These are phyloP conservation scores for Oligia fasciuncula DNA, from an alignment of 2,888 invertebrate genomes.

Conservation along the genomic window DNA sequence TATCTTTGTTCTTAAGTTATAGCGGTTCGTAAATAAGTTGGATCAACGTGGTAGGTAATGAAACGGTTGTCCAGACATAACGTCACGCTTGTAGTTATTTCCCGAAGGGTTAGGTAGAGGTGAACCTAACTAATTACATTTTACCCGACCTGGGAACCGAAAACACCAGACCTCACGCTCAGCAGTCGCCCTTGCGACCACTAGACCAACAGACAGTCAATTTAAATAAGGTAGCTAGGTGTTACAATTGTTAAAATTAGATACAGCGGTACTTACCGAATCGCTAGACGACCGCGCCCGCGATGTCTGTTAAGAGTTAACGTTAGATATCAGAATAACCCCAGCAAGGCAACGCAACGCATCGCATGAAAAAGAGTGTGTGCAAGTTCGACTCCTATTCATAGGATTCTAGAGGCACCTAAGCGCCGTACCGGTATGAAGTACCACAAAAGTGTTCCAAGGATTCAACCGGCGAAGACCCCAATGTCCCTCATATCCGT, in stretches of 20 bases:
- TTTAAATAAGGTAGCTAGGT: background rate
- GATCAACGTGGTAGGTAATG: background rate
- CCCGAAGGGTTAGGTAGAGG: background rate
- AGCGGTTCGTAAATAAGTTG: background rate
- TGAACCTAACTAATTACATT: background rate
- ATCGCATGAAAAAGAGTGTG: background rate
- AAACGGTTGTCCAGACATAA: background rate
- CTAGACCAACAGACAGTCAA: background rate
- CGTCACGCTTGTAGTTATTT: background rate
- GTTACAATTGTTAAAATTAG: background rate
- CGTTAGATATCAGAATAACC: background rate
- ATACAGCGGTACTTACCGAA: background rate
- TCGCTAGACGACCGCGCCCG: background rate
- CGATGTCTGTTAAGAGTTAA: background rate
- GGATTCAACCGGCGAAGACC: background rate
- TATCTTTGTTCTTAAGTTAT: slow-evolving; percentile 11
- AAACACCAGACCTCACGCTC: background rate
- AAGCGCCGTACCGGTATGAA: background rate
- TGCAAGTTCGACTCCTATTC: background rate
- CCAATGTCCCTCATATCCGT: background rate
- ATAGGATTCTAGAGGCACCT: background rate
- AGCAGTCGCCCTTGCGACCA: background rate
- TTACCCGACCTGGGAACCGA: background rate
- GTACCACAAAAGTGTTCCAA: background rate
- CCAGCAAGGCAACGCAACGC: background rate